Base-by-base conservation (phyloP, 2,888 invertebrate species). In the Machimus rusticus region DNA sequence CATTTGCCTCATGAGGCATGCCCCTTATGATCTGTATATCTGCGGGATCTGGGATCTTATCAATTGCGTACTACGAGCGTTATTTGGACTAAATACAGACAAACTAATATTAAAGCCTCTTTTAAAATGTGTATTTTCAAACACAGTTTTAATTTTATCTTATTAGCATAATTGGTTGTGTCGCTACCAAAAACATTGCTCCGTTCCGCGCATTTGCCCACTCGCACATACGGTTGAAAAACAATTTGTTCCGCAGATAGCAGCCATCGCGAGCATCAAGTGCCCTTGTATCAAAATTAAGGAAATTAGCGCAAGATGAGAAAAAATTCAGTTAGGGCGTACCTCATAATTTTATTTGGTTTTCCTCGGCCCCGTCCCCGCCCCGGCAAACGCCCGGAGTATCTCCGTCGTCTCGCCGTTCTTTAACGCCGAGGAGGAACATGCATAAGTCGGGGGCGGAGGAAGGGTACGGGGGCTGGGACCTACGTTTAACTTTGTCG, bases 241-340 rank as follows among this genome's bases (percentile, higher is more conserved):
- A 43, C 6, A 78, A 78, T 78, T 78, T 78, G 23, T 19, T 78
- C 43, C 43, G 14, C 43, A 23, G 46, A 46, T 28, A 78, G 16
- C 46, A 39, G 1, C 43, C 46, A 43, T 78, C 46, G 19, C 43
- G 9, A 34, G 16, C 19, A 19, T 46, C 78, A 78, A 51, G n/a
- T 51, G 51, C 51, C 51, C 46, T 19, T 4, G 5, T 46, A 78
- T 16, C 43, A 51, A 79, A 28, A 51, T 79, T 46, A 79, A 79
- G 28, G 51, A 79, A 79, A 79, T 79, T 79, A 79, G 51, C 28
- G 16, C 28, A 51, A 51, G 55, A 79, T 79, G 55, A 51, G 79
- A 79, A 79, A 19, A 79, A 51, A 79, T 46, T 79, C 23, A 51
- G 79, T 51, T 79, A 46, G 14, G 28, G 31, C n/a, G 51, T 31